A percentile compares a stretch with the other conserved stretches of the same genome.
Evolutionary conservation across 2,888 invertebrate genomes (phyloP).

Genomic region (Epicampocera succincta): DNA sequence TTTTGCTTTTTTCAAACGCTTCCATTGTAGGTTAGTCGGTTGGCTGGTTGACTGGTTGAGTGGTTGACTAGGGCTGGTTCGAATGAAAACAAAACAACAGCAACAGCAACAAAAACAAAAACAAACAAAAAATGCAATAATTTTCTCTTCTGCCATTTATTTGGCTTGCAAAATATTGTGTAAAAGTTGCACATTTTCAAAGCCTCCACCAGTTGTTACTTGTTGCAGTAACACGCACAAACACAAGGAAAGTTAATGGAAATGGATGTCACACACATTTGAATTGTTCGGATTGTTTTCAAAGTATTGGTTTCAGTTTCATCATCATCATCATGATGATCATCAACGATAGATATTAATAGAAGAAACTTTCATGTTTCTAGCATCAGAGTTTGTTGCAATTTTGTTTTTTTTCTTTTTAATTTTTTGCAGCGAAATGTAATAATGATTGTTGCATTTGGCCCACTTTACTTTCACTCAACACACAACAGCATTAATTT

Average conservation of each 20-base stretch:
- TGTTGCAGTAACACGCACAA: conserved; percentile 70
- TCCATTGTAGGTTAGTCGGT: conserved; percentile 69
- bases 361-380: conserved; percentile 64
- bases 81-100: conserved; percentile 72
- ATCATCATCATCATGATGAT: conserved; percentile 49
- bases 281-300: conserved; percentile 44
- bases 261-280: conserved; percentile 63
- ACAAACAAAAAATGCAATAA: conserved; percentile 77
- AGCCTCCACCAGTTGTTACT: conserved; percentile 56
- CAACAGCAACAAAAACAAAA: conserved; percentile 44
- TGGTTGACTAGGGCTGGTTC: conserved; percentile 61
- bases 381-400: conserved; percentile 47
- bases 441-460: conserved; percentile 80
- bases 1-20: conserved; percentile 44
- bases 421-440: conserved; percentile 71
- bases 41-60: conserved; percentile 63
- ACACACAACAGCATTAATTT: conserved; percentile 71
- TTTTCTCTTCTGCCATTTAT: conserved; percentile 78
- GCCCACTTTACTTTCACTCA: conserved; percentile 80
- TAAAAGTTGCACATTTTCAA: conserved; percentile 74
- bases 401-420: conserved; percentile 4
- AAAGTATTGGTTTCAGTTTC: conserved; percentile 48
- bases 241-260: conserved; percentile 45
- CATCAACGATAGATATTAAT: conserved; percentile 42
- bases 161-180: conserved; percentile 74